phyloP scores from a whole-genome alignment of 2,797 vertebrate species.

The Helostoma temminkii region DNA sequence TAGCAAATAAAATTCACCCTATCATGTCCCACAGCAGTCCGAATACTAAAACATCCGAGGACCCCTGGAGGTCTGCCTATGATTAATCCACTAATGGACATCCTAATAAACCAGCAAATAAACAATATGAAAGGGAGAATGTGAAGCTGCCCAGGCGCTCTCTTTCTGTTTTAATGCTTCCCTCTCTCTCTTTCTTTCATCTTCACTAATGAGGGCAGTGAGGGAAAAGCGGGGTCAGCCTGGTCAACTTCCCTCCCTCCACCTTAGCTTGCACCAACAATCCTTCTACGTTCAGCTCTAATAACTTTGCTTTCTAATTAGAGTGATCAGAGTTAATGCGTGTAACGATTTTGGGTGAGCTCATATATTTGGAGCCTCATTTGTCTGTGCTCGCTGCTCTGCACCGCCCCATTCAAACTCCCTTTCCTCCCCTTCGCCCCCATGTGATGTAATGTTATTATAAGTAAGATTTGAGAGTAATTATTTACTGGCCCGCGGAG shows the following conservation, averaged over 20 bases:
- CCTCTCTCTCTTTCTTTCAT: conserved; percentile 19
- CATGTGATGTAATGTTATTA: conserved; percentile 54
- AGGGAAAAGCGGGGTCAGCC: conserved; percentile 8
- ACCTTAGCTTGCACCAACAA: background rate
- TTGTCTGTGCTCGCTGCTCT: background rate
- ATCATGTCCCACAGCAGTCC: background rate
- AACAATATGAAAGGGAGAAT: conserved; percentile 25
- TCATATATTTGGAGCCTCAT: conserved; percentile 15
- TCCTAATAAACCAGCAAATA: conserved; percentile 40
- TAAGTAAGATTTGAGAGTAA: conserved; percentile 58
- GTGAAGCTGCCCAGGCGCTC: conserved; percentile 23
- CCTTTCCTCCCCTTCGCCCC: background rate
- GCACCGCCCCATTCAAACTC: background rate
- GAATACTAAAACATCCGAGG: conserved; percentile 19
- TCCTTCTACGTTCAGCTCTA: conserved; percentile 30
- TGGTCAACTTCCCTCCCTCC: conserved; percentile 1
- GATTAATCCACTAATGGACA: conserved; percentile 39
- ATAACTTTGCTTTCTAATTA: conserved; percentile 55
- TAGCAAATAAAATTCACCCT: background rate
- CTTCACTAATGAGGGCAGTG: conserved; percentile 49
- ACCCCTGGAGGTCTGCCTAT: conserved; percentile 22
- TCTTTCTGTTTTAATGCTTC: conserved; percentile 18
- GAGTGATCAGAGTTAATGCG: conserved; percentile 41
- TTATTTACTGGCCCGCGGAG: conserved; percentile 52
- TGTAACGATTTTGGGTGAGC: conserved; percentile 16